These are phyloP conservation scores for Cercocebus atys DNA, from an alignment of 2,113 vertebrate species.

Conservation along the genomic window DNA sequence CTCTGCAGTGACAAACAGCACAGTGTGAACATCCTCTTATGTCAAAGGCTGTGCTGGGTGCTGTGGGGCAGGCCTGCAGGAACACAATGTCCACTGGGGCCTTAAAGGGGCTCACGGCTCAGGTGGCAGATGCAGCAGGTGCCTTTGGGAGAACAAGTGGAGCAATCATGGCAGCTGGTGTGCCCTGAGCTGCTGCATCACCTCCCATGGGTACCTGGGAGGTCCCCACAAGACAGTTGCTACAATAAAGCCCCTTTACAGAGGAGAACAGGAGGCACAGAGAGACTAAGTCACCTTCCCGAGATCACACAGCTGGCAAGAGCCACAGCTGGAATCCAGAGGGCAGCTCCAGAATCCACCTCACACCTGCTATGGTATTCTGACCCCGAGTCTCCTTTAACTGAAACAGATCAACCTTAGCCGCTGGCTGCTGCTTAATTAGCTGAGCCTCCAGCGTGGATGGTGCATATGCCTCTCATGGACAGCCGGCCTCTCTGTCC, in stretches of 20 bases:
- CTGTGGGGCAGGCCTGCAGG: not conserved
- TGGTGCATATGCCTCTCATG: accelerated
- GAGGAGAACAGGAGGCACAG: not conserved
- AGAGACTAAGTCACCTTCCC: not conserved
- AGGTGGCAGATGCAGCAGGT: no score
- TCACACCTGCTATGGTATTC: accelerated
- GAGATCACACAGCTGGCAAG: not conserved
- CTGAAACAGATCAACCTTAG: not conserved
- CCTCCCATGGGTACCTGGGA: not conserved
- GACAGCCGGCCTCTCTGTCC: not conserved
- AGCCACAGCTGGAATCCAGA: not conserved
- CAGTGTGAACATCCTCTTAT: not conserved
- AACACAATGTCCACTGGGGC: accelerated
- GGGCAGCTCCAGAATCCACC: not conserved
- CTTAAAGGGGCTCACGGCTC: not conserved
- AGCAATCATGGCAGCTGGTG: accelerated
- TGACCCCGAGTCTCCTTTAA: accelerated
- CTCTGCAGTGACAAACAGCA: not conserved
- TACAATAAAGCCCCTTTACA: not conserved
- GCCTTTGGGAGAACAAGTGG: not conserved
- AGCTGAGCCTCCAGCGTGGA: not conserved
- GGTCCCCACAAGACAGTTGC: accelerated
- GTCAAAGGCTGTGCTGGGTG: not conserved
- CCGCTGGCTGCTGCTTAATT: not conserved
- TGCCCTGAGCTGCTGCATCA: accelerated